Percentiles rank a stretch among this genome's conserved stretches.
Conservation (phyloP, 2,113 vertebrate species). For the Sigmodon hispidus region DNA sequence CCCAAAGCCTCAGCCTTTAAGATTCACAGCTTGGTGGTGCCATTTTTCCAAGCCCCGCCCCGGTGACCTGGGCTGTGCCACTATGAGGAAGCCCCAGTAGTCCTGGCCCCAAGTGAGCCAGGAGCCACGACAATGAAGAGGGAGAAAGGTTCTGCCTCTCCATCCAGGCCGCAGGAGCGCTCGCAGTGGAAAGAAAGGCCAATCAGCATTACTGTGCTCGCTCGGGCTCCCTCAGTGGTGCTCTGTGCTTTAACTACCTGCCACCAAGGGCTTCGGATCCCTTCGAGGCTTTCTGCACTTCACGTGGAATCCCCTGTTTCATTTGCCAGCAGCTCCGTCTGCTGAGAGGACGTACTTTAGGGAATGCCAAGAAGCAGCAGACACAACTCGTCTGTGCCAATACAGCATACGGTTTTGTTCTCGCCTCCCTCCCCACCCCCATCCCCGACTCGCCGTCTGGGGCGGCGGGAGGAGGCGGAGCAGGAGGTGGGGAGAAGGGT, state of each 20-base stretch:
- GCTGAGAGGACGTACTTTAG: slow-evolving; percentile 73
- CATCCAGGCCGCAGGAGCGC: slow-evolving; percentile 51
- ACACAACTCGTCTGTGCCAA: slow-evolving; percentile 79
- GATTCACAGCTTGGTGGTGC: neutral
- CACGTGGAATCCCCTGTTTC: slow-evolving; percentile 73
- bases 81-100: neutral
- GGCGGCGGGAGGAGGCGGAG: slow-evolving; percentile 71
- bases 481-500: slow-evolving; percentile 59
- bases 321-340: slow-evolving; percentile 77
- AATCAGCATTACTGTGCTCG: neutral
- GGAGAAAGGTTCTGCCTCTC: neutral
- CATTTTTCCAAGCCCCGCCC: neutral
- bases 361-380: slow-evolving; percentile 82
- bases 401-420: slow-evolving; percentile 84
- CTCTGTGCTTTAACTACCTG: slow-evolving; percentile 44
- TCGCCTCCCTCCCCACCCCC: slow-evolving; percentile 75
- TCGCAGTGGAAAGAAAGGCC: neutral
- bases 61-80: neutral
- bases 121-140: neutral
- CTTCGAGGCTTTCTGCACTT: slow-evolving; percentile 73
- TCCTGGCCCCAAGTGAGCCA: neutral
- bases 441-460: slow-evolving; percentile 78
- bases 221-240: slow-evolving; percentile 1
- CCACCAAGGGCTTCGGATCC: slow-evolving; percentile 67
- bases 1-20: neutral